A percentile compares a stretch with the other conserved stretches of the same genome.
These are phyloP conservation scores for Octopus bimaculoides DNA, from an alignment of 1,140 invertebrate species.

Conservation along the genomic window DNA sequence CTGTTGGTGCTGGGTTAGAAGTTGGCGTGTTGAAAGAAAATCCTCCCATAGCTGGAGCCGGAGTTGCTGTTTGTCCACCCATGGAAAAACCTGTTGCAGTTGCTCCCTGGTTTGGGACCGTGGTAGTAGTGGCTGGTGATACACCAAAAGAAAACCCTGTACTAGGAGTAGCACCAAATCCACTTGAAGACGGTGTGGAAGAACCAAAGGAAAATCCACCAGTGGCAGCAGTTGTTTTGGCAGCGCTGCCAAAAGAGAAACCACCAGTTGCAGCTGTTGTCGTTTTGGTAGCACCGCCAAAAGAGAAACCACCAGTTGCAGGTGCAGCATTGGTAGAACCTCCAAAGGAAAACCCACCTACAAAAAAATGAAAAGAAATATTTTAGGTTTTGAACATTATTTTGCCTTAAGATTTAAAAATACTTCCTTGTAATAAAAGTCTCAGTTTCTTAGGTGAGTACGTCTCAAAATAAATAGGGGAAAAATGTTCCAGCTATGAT, in stretches of 20 bases:
- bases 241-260: constrained; percentile 3
- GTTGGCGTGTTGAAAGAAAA: background rate
- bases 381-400: too few relatives aligned
- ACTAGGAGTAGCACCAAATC: too few relatives aligned
- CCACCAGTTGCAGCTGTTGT: background rate
- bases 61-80: constrained; percentile 25
- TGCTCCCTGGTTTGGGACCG: background rate
- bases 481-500: too few relatives aligned
- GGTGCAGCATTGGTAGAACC: constrained; percentile 11
- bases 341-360: constrained; percentile 15
- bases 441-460: too few relatives aligned
- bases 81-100: constrained; percentile 22
- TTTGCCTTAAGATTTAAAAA: too few relatives aligned
- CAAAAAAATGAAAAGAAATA: too few relatives aligned
- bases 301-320: constrained; percentile 13
- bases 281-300: background rate
- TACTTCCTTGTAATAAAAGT: too few relatives aligned
- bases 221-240: background rate
- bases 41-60: constrained; percentile 16
- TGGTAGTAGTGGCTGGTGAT: too few relatives aligned
- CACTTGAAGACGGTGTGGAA: too few relatives aligned
- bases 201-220: background rate
- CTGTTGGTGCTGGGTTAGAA: constrained; percentile 21
- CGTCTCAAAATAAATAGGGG: too few relatives aligned
- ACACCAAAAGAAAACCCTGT: too few relatives aligned